Base-by-base conservation (phyloP, 1,140 invertebrate genomes). In the Macrobrachium rosenbergii region DNA sequence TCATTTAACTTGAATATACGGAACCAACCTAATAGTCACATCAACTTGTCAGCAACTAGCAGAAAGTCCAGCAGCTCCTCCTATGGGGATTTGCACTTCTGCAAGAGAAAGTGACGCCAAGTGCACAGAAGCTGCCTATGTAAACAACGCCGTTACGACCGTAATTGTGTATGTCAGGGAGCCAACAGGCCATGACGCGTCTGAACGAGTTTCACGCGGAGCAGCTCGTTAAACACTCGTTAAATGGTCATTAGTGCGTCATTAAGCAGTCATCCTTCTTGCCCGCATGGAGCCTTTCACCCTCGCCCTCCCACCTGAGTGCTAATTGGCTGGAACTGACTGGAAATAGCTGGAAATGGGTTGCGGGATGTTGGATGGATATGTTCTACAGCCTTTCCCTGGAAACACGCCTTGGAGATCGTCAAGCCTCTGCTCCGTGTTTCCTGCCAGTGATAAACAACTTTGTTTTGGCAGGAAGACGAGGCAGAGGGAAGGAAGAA, bases 171-270 rank as follows among this genome's bases (percentile, higher is more conserved):
- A 78, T 87, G 84, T 81, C 84, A 87, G 84, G 52, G 77, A 81
- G 77, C 77, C 84, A 87, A 87, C 84, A 81, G 72, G 76, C 84
- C 84, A 79, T 87, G 84, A 87, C 84, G 64, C 84, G 84, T 87
- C 84, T 87, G 62, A 87, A 87, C 84, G 84, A 87, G 84, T 87
- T 87, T 87, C 84, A 87, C 75, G 84, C 84, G 52, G 84, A 80
- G 84, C 84, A 87, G 84, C 64, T 87, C 84, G 84, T 87, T 87
- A 87, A 87, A 87, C 84, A 87, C 84, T 87, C 84, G 84, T 87
- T 87, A 87, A 87, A 87, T 87, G 84, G 84, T 87, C 84, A 87
- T 87, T 87, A 87, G 77, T 60, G 77, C 84, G 84, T 87, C 84
- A 87, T 87, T 87, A 87, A 81, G 84, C 84, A 87, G 84, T 87